Percentiles rank a stretch among this genome's conserved stretches.
phyloP scores from a whole-genome alignment of 2,113 vertebrate genomes.

The Triplophysa tibetana region DNA sequence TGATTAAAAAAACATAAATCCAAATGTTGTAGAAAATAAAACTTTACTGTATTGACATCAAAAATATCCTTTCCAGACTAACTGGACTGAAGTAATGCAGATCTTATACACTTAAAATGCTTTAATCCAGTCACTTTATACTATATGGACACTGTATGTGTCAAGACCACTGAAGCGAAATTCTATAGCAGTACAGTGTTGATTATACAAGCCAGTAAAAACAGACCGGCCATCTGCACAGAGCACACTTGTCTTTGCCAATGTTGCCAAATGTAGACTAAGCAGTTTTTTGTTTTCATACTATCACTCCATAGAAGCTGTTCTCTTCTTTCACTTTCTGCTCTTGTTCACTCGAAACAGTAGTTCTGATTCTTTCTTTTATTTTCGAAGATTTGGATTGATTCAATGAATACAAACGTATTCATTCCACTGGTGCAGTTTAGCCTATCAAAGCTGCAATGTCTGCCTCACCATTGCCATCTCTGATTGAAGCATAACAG shows the following conservation, averaged over 20 bases:
- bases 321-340: slow-evolving; percentile 21
- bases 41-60: no score
- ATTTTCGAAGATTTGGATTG: no score
- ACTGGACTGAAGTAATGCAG: background rate
- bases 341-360: background rate
- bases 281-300: slow-evolving; percentile 1
- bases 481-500: no score
- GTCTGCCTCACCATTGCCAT: no score
- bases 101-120: background rate
- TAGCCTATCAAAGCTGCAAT: no score
- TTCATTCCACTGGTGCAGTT: no score
- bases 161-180: background rate
- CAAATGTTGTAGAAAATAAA: background rate
- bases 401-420: no score
- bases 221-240: slow-evolving; percentile 39
- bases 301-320: background rate
- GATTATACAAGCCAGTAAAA: slow-evolving; percentile 36
- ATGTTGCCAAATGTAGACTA: slow-evolving; percentile 8
- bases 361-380: no score
- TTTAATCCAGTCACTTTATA: background rate
- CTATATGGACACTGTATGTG: background rate
- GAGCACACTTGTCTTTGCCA: background rate
- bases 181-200: slow-evolving; percentile 29
- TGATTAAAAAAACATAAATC: background rate
- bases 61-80: no score